Conservation (phyloP, 2,113 vertebrate genomes). For the Gracilinanus agilis region DNA sequence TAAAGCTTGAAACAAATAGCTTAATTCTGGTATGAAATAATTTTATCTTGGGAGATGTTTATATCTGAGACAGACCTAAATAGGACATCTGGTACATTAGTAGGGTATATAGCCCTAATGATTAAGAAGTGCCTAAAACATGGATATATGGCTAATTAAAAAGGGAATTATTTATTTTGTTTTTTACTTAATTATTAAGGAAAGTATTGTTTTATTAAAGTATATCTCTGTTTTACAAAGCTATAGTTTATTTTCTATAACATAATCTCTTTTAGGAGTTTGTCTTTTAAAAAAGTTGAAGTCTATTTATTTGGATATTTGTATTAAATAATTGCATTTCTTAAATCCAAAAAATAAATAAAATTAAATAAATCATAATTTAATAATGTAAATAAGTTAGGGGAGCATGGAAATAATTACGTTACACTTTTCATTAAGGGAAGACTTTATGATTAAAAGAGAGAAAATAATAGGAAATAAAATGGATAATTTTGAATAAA, state of each 20-base stretch:
- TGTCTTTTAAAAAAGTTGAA: slow-evolving; percentile 6
- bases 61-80: not conserved
- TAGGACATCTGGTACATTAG: not conserved
- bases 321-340: slow-evolving; percentile 36
- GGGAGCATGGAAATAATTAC: too few species aligned
- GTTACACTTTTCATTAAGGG: too few species aligned
- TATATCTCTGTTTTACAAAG: slow-evolving; percentile 8
- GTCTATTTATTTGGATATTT: not conserved
- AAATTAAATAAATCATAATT: too few species aligned
- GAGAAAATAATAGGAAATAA: too few species aligned
- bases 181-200: not conserved
- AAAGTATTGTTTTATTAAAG: slow-evolving; percentile 30
- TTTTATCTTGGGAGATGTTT: not conserved
- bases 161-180: not conserved
- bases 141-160: not conserved
- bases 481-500: too few species aligned
- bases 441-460: too few species aligned
- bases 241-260: slow-evolving; percentile 1
- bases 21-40: not conserved
- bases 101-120: not conserved
- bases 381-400: too few species aligned
- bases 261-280: slow-evolving; percentile 18
- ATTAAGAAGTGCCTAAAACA: not conserved
- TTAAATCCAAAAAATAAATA: not conserved
- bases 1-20: not conserved